Base-by-base conservation (phyloP, 2,797 vertebrate genomes). In the Spondyliosoma cantharus region DNA sequence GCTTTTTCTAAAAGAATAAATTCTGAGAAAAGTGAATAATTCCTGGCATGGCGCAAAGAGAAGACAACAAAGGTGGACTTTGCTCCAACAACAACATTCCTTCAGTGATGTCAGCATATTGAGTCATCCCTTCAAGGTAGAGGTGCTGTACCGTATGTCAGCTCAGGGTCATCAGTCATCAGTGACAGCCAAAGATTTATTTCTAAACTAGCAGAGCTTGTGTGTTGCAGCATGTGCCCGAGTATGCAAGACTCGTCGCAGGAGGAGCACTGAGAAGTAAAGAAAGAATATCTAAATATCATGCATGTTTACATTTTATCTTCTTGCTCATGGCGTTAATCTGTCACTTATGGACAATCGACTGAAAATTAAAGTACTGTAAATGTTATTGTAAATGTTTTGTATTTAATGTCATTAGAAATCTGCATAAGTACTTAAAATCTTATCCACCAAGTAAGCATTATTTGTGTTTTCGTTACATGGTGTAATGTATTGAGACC, bases 131-230 rank as follows among this genome's bases (percentile, higher is more conserved):
- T 57, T 54, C 22, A 22, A 69, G 58, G 27, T 27, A 32, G 14
- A 43, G 32, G 20, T 20, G 63, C 46, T 59, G 37, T 60, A 14
- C 20, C 52, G 32, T 57, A 16, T n/a, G 62, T 82, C 12, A 50
- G 22, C 56, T 52, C 19, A 9, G 29, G 70, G 76, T 68, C 78
- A 73, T 79, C 76, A 45, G 70, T 25, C 59, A 68, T 63, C 14
- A 25, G 19, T 73, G 48, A 52, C 84, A 73, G 48, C n/a, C 57
- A 53, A 77, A 24, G 29, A 61, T 49, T 65, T 50, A 60, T 65
- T 32, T 67, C 46, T 58, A 25, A 82, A 66, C 57, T 24, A 58
- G 22, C 19, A 48, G 45, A 70, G 13, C 14, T 9, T 49, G 49
- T 22, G 6, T 68, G 52, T 13, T 15, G 11, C 0, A 15, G 12